Evolutionary conservation across 2,113 vertebrate genomes (phyloP), one percentile per base, ranked within the genome.

Genomic region (Hepsetus odoe): DNA sequence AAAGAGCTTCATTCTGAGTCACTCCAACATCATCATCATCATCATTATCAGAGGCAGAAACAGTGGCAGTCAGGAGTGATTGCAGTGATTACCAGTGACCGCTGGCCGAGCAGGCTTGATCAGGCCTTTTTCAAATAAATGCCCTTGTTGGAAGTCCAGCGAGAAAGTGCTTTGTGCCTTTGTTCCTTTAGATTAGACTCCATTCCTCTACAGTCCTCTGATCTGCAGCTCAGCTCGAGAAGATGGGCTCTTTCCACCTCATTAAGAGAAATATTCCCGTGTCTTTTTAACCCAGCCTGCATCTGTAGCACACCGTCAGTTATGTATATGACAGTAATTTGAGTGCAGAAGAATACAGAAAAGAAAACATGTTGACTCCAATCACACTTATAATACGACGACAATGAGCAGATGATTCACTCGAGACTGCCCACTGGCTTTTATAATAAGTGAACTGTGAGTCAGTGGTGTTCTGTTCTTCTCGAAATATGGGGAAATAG

Each of bases 1-100:
- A 65, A 38, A 46, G n/a, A 65, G 59, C 8, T 49, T 51, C 44
- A 22, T 32, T 28, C 46, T 49, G 46, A 20, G 46, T 20, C 46
- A 20, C 46, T 49, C 46, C 40, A 46, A 70, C 40, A 61, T 35
- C 28, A n/a, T 65, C 61, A 56, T 77, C 65, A 70, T 77, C 76
- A 70, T 70, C 26, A 61, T 70, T 46, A 28, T 65, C 33, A 72
- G 77, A 79, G 33, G 67, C 20, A 24, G 46, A 13, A 76, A 30
- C 58, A 73, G 35, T 68, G 77, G 40, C 56, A 69, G 64, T 56
- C 38, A 61, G 59, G 26, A 66, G 56, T 46, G 38, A 80, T 80
- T 66, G 53, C 24, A 44, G 61, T 46, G 71, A 80, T 74, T 74
- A 74, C 24, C 53, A 20, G 30, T 66, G 71, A 80, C 66, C 61